These are phyloP conservation scores for Kuschelorhynchus macadamiae DNA, from an alignment of 2,888 invertebrate genomes.

Conservation along the genomic window DNA sequence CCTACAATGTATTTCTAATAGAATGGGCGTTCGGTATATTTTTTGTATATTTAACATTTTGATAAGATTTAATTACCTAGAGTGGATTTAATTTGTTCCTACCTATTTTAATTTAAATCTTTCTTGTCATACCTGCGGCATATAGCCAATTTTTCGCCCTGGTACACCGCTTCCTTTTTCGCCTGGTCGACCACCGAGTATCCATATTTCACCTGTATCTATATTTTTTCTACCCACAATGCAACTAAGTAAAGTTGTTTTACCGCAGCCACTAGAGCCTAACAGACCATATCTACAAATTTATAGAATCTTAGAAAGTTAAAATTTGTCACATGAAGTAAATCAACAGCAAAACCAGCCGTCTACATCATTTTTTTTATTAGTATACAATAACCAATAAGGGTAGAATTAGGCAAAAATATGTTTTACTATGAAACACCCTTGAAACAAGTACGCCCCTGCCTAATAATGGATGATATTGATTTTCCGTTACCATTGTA, in stretches of 20 bases:
- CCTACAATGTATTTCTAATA: too few relatives aligned
- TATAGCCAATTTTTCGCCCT: slow-evolving; percentile 85
- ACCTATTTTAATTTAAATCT: too few relatives aligned
- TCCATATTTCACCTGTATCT: slow-evolving; percentile 87
- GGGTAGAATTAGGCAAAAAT: too few relatives aligned
- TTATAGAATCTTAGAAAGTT: background rate
- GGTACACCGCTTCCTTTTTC: slow-evolving; percentile 87
- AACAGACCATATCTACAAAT: slow-evolving; percentile 84
- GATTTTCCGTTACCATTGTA: too few relatives aligned
- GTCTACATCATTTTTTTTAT: background rate
- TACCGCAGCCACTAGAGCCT: slow-evolving; percentile 92
- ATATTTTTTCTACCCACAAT: slow-evolving; percentile 86
- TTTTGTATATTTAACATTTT: too few relatives aligned
- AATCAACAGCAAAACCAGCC: background rate
- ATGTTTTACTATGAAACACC: too few relatives aligned
- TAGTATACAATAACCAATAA: background rate
- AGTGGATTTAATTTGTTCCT: too few relatives aligned
- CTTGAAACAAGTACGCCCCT: too few relatives aligned
- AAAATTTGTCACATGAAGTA: too few relatives aligned
- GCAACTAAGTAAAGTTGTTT: slow-evolving; percentile 88
- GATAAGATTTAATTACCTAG: too few relatives aligned
- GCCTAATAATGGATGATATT: too few relatives aligned
- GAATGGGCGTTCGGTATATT: too few relatives aligned
- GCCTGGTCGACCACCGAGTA: slow-evolving; percentile 87
- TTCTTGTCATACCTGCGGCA: slow-evolving; percentile 58